Base-by-base conservation (phyloP, 2,888 invertebrate genomes). In the Tyria jacobaeae region DNA sequence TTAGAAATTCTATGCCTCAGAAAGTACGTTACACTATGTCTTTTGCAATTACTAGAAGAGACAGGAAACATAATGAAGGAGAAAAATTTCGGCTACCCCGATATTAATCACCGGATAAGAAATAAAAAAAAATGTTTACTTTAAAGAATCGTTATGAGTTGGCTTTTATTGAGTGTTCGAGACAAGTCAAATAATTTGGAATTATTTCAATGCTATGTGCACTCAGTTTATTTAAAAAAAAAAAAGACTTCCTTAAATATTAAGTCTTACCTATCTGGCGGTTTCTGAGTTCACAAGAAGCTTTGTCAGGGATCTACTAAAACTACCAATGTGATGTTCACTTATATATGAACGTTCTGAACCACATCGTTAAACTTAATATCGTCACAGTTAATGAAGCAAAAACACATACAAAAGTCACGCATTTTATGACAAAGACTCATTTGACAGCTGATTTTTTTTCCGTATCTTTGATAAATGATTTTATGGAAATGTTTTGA, bases 391-490 rank as follows among this genome's bases (percentile, higher is more conserved):
- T 41, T 49, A 48, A 49, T 24, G 31, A 21, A 12, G 25, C 12
- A 54, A 54, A 54, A 54, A 54, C 39, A 54, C 41, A 12, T 17
- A 41, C 39, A 39, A 54, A 54, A n/a, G n/a, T 27, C 12, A 41
- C 27, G 39, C 6, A 12, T 27, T n/a, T 27, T 54, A 41, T 27
- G 12, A 10, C 2, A 12, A 25, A 10, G 25, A n/a, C 41, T 21
- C 3, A 44, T 21, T 21, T 21, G 21, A 44, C 21, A 44, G 12
- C 12, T 12, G 27, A 41, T 12, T 25, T 53, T 53, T 25, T 53
- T 41, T 21, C 14, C 9, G 21, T 21, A 51, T n/a, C n/a, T n/a
- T n/a, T n/a, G 21, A 10, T 51, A 21, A 35, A 34, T 51, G 6
- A 35, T 51, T 51, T 35, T 24, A 9, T 15, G 51, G 35, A 51